Evolutionary conservation across 64 coral and sea anemone species (phyloP).

Genomic region (Montipora cactus): DNA sequence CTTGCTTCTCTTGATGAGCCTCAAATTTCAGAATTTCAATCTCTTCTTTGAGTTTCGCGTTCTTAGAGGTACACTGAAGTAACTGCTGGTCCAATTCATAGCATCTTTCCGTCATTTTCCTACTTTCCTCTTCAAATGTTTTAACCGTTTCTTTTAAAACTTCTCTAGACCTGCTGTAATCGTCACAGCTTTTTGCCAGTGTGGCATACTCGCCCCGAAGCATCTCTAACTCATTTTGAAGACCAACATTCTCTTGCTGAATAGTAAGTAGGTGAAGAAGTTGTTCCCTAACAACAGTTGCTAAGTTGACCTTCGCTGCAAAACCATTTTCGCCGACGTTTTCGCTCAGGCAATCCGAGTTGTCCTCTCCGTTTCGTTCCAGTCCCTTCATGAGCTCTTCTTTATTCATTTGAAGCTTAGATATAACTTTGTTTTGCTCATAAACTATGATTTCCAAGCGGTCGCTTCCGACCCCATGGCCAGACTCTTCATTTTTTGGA

Average conservation of each 20-base stretch:
- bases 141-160: background rate
- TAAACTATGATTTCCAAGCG: constrained; percentile 6
- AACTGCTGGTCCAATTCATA: background rate
- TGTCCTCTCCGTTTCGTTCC: background rate
- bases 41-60: constrained; percentile 7
- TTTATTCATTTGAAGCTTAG: constrained; percentile 40
- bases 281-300: constrained; percentile 20
- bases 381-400: background rate
- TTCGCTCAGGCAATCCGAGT: too few species aligned
- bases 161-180: background rate
- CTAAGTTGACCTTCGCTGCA: background rate
- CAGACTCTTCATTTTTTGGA: background rate
- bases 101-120: background rate
- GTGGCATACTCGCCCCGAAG: background rate
- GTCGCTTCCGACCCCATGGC: background rate
- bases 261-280: background rate
- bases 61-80: background rate
- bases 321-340: background rate
- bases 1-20: background rate
- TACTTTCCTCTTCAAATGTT: background rate
- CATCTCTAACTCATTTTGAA: background rate
- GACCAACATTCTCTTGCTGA: background rate
- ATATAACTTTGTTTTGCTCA: constrained; percentile 32
- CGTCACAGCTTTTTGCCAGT: background rate
- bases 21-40: background rate